Evolutionary conservation across 2,797 vertebrate species (phyloP), one percentile per base, ranked within the genome.

Genomic region (Pseudotriccus pelzelni): DNA sequence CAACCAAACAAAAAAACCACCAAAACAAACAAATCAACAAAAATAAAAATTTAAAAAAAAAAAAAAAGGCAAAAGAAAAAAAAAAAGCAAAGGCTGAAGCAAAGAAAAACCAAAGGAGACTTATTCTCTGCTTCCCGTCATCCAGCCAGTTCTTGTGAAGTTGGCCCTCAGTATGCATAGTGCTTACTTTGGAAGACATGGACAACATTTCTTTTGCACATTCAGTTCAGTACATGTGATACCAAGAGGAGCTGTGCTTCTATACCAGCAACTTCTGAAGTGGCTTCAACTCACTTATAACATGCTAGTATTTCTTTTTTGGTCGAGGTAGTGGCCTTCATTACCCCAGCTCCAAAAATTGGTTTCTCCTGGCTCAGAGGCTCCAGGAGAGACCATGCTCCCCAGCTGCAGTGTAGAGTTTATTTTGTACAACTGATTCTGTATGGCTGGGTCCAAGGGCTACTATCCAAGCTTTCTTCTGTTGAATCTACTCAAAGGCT

Each of bases 81-180:
- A 41, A 39, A 37, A 39, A 49, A 9, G 8, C 11, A 24, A 72
- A 60, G 23, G 5, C 23, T 39, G 22, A 87, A 73, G 14, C 15
- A 72, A 67, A 72, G n/a, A 13, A 73, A 82, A 78, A n/a, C 9
- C 6, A 52, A 41, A 46, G 16, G 12, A 70, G 4, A 46, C 52
- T 68, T 58, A 46, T 37, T 52, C 9, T 73, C 9, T 58, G 3
- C 44, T 52, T 78, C 13, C 18, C 24, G 12, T 39, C 34, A 78
- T 37, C 13, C 13, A 77, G 17, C 4, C 18, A 58, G 27, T 6
- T 82, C 15, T 18, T 23, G 19, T 28, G 39, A 63, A 49, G 43
- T 1, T 37, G 20, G 6, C 1, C 47, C 6, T 44, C n/a, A 44
- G 14, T 44, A 34, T 13, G 7, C 11, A 22, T 1, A 15, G 14